Conservation (phyloP, 2,888 invertebrate species). For the Platerodrilus igneus region DNA sequence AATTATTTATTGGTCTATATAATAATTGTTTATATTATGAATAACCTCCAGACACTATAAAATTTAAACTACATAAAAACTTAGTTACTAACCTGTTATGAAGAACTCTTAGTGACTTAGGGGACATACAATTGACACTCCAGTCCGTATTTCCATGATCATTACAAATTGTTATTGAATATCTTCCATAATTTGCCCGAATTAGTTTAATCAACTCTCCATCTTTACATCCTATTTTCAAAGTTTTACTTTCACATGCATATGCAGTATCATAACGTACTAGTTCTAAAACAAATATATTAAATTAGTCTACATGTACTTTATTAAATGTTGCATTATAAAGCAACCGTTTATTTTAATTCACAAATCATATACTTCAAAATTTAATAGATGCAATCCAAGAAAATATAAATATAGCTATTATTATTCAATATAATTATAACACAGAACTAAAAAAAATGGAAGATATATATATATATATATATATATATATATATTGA, state of each 20-base stretch:
- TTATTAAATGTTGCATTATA: slow-evolving; percentile 1
- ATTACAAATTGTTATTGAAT: slow-evolving; percentile 93
- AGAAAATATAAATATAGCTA: background rate
- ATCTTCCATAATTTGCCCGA: slow-evolving; percentile 91
- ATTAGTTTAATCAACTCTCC: slow-evolving; percentile 88
- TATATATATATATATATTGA: too few relatives aligned
- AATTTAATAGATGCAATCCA: background rate
- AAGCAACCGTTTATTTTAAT: slow-evolving; percentile 5
- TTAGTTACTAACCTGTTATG: slow-evolving; percentile 85
- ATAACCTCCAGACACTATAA: slow-evolving; percentile 12
- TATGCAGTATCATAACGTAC: slow-evolving; percentile 86
- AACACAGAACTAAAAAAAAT: slow-evolving; percentile 2
- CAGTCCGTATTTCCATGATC: slow-evolving; percentile 94
- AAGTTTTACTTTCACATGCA: slow-evolving; percentile 88
- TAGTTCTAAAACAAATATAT: slow-evolving; percentile 55
- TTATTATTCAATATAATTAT: background rate
- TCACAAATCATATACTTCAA: slow-evolving; percentile 2
- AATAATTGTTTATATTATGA: too few relatives aligned
- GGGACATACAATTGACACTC: slow-evolving; percentile 94
- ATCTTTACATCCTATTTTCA: slow-evolving; percentile 82
- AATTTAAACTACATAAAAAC: slow-evolving; percentile 9
- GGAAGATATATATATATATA: too few relatives aligned
- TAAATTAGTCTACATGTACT: slow-evolving; percentile 5
- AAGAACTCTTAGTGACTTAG: slow-evolving; percentile 79
- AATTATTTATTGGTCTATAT: too few relatives aligned